These are phyloP conservation scores for Mongoloraphidia duomilia DNA, from an alignment of 2,888 invertebrate species.

Conservation along the genomic window DNA sequence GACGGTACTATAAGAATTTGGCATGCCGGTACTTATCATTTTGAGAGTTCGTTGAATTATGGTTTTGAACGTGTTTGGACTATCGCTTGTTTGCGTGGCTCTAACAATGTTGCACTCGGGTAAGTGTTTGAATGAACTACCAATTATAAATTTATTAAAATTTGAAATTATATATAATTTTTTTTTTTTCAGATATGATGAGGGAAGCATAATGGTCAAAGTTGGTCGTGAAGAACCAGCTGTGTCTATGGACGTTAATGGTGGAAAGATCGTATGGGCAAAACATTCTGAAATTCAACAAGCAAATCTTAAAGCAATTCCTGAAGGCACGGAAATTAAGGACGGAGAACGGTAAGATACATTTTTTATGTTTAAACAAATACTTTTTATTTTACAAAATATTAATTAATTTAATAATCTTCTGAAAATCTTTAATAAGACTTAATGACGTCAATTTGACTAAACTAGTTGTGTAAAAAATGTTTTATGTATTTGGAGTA, in stretches of 20 bases:
- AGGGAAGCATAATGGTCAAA: conserved; percentile 90
- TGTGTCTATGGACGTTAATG: conserved; percentile 96
- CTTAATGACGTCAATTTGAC: background rate
- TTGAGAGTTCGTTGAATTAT: conserved; percentile 94
- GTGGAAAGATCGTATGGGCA: conserved; percentile 99
- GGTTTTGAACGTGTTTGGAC: conserved; percentile 98
- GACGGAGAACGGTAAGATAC: conserved; percentile 62
- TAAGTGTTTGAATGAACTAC: conserved; percentile 22
- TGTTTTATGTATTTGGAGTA: too few relatives aligned
- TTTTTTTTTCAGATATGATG: conserved; percentile 54
- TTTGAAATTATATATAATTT: background rate
- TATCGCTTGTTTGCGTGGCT: conserved; percentile 81
- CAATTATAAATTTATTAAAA: conserved; percentile 26
- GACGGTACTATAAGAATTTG: conserved; percentile 95
- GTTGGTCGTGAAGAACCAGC: conserved; percentile 98
- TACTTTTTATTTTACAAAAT: too few relatives aligned
- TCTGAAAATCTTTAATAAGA: background rate
- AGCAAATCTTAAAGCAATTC: conserved; percentile 76
- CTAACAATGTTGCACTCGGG: conserved; percentile 92
- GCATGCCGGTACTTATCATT: conserved; percentile 96
- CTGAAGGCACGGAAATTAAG: conserved; percentile 63
- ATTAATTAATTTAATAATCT: too few relatives aligned
- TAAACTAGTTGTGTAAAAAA: background rate
- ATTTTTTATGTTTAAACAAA: too few relatives aligned
- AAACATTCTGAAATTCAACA: conserved; percentile 97